These are phyloP conservation scores for Gnathonemus echidnorhynchus DNA, from an alignment of 2,113 vertebrate genomes.

Conservation along the genomic window DNA sequence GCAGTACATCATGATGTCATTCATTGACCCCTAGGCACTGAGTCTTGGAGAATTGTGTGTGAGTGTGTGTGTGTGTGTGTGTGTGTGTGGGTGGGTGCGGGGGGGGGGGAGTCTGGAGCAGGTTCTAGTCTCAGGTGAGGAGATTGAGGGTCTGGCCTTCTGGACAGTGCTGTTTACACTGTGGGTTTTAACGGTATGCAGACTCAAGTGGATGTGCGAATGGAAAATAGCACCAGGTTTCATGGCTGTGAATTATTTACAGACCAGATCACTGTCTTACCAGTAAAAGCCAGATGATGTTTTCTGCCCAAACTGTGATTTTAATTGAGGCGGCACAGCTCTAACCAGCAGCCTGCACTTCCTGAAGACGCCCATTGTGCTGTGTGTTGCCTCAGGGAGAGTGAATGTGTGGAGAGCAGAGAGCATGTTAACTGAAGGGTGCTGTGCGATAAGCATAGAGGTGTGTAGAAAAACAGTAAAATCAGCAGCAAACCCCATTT, in stretches of 20 bases:
- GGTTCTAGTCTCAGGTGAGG: neutral
- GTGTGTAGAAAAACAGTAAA: neutral
- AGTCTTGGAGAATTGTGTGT: neutral
- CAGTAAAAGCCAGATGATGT: neutral
- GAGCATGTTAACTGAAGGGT: neutral
- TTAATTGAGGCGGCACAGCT: neutral
- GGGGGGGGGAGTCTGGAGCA: neutral
- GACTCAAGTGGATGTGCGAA: neutral
- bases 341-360: neutral
- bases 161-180: neutral
- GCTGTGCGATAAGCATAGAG: neutral
- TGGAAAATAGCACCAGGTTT: neutral
- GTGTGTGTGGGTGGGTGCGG: no score
- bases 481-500: neutral
- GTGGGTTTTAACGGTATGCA: neutral
- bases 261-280: neutral
- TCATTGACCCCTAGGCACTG: slow-evolving; percentile 69
- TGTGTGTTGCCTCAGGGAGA: neutral
- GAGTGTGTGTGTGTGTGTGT: neutral
- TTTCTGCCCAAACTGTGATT: neutral
- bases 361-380: neutral
- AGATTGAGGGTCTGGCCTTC: neutral
- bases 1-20: slow-evolving; percentile 84
- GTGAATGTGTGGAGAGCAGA: neutral
- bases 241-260: neutral